Conservation (phyloP, 2,888 invertebrate species). For the Acronicta leporina region DNA sequence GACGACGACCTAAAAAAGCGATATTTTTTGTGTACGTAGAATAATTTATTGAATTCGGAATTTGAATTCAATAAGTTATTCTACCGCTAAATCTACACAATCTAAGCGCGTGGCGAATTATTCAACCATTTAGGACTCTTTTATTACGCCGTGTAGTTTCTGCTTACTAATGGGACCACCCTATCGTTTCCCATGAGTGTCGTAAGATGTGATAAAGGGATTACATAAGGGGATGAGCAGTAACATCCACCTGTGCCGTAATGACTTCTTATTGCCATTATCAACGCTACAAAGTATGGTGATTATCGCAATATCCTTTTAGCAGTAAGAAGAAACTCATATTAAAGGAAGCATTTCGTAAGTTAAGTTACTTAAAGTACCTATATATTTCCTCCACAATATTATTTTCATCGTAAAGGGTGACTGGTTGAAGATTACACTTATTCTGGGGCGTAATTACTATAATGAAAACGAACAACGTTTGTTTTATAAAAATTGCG, state of each 20-base stretch:
- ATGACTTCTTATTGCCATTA: constrained; percentile 38
- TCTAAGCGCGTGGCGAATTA: constrained; percentile 27
- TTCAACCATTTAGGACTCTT: constrained; percentile 23
- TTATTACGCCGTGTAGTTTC: constrained; percentile 29
- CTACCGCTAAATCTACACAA: constrained; percentile 4
- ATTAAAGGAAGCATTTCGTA: constrained; percentile 6
- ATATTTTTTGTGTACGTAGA: neutral
- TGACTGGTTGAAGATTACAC: too few species aligned
- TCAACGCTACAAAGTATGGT: constrained; percentile 16
- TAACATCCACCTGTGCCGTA: constrained; percentile 40
- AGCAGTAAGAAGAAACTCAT: neutral
- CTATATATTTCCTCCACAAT: too few species aligned
- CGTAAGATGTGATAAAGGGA: constrained; percentile 39
- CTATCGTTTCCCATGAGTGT: constrained; percentile 38
- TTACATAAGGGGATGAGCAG: constrained; percentile 32
- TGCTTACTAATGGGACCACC: constrained; percentile 37
- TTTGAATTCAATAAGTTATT: constrained; percentile 11
- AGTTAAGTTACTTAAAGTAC: too few species aligned
- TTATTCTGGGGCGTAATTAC: too few species aligned
- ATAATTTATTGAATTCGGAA: constrained; percentile 17
- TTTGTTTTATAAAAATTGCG: too few species aligned
- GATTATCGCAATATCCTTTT: constrained; percentile 24
- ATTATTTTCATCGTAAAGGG: too few species aligned
- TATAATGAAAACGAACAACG: too few species aligned
- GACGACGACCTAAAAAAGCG: neutral